Evolutionary conservation across 2,888 invertebrate species (phyloP).

Genomic region (Oscheius myriophilus): DNA sequence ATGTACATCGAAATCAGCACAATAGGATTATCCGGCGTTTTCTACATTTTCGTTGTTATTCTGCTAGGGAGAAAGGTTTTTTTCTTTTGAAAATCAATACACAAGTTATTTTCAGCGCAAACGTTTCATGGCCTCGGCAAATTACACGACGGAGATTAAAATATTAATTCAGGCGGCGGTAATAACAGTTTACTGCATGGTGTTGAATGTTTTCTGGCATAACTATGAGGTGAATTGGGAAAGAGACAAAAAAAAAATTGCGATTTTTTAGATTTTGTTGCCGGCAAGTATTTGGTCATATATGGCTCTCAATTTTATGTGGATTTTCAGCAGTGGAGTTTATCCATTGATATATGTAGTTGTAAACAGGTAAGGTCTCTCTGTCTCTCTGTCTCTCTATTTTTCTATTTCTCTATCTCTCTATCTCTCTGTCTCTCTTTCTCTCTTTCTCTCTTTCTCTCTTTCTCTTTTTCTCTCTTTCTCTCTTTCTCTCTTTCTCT

Average conservation of each 20-base stretch:
- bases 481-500: no score
- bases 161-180: conserved; percentile 60
- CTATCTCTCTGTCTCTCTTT: no score
- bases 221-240: no score
- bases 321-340: conserved; percentile 63
- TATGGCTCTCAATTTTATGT: conserved; percentile 62
- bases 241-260: not conserved
- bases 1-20: conserved; percentile 62
- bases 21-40: conserved; percentile 53
- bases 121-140: conserved; percentile 24
- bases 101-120: conserved; percentile 22
- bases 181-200: conserved; percentile 61
- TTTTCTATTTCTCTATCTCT: no score
- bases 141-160: conserved; percentile 48
- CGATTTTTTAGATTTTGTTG: conserved; percentile 49
- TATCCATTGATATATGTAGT: conserved; percentile 62
- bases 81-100: not conserved
- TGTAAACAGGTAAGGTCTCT: conserved; percentile 47
- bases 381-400: no score
- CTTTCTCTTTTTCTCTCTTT: no score
- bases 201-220: conserved; percentile 63
- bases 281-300: conserved; percentile 54
- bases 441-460: no score
- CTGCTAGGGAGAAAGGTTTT: conserved; percentile 49
- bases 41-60: conserved; percentile 55